These are phyloP conservation scores for Drosophila virilis DNA, from an alignment of 1,140 invertebrate species.

Conservation along the genomic window DNA sequence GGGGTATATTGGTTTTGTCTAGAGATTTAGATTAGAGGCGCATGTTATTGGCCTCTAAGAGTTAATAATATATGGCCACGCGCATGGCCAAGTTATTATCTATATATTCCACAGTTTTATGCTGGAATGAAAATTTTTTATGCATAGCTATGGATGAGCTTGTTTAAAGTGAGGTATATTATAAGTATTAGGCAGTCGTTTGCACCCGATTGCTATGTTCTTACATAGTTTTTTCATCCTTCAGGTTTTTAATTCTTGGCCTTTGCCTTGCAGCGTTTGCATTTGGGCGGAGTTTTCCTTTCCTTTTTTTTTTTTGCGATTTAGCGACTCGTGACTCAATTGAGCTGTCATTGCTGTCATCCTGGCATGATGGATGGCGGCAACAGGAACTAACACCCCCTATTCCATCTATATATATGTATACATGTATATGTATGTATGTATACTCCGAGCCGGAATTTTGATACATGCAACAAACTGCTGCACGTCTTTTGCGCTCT, in stretches of 20 bases:
- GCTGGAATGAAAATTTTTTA: too few species aligned
- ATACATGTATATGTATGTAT: too few species aligned
- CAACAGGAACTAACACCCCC: background rate
- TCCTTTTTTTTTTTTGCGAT: constrained; percentile 33
- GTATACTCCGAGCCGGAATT: constrained; percentile 7
- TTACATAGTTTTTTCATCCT: constrained; percentile 1
- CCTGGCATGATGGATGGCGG: constrained; percentile 62
- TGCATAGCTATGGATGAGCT: too few species aligned
- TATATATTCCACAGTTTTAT: too few species aligned
- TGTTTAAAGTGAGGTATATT: too few species aligned
- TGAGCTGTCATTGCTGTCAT: constrained; percentile 54
- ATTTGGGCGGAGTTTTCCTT: constrained; percentile 51
- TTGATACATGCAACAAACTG: constrained; percentile 14
- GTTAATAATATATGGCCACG: too few species aligned
- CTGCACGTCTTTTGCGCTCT: background rate
- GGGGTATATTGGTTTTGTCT: too few species aligned
- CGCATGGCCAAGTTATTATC: too few species aligned
- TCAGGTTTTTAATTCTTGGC: constrained; percentile 64
- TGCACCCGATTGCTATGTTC: too few species aligned
- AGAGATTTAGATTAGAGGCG: background rate
- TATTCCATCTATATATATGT: background rate
- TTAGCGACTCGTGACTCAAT: constrained; percentile 52
- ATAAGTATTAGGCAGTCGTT: too few species aligned
- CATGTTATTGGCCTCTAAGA: background rate
- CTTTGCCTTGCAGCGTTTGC: constrained; percentile 67